Base-by-base conservation (phyloP, 2,888 invertebrate species). In the Noctua comes region DNA sequence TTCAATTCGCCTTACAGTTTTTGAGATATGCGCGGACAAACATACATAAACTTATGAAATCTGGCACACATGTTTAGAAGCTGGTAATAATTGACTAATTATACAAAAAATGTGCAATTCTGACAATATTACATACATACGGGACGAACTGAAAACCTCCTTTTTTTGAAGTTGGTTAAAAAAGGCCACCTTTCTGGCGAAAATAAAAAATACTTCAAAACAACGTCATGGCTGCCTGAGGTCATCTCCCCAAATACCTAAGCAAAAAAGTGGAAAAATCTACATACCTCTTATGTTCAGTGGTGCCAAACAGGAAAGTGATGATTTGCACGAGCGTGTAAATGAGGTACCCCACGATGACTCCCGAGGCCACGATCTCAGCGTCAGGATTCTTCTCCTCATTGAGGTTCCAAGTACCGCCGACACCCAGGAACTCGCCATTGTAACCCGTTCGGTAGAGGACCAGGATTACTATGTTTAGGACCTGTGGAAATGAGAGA, bases 401-500 rank as follows among this genome's bases (percentile, higher is more conserved):
- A 90, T 98, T 98, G 73, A 99, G 97, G 95, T 99, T 99, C 98
- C 99, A 99, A 31, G 98, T 98, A 77, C 98, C 99, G 68, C 99
- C 98, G 74, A 99, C 98, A 57, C 99, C 99, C 82, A 99, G 97
- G 93, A 99, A 99, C 92, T 98, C 97, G 5, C 99, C 99, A 87
- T 98, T 97, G 95, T 98, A 98, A 21, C 99, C 99, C 46, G 98
- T 98, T 82, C 99, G 97, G 95, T 99, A 99, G 16, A 99, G 96
- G 77, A 98, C 97, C 73, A 99, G 92, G 88, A 98, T 97, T 24
- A 99, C 97, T 86, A 99, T 96, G 95, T 98, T 99, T 73, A 99
- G 92, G n/a, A 98, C 97, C 99, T 99, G 95, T 0, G 57, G 97
- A 90, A 79, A 16, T 43, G 11, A 69, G 68, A 40, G 2, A 18